Evolutionary conservation across 2,888 invertebrate genomes (phyloP), one percentile per base, ranked within the genome.

Genomic region (Slavum lentiscoides): DNA sequence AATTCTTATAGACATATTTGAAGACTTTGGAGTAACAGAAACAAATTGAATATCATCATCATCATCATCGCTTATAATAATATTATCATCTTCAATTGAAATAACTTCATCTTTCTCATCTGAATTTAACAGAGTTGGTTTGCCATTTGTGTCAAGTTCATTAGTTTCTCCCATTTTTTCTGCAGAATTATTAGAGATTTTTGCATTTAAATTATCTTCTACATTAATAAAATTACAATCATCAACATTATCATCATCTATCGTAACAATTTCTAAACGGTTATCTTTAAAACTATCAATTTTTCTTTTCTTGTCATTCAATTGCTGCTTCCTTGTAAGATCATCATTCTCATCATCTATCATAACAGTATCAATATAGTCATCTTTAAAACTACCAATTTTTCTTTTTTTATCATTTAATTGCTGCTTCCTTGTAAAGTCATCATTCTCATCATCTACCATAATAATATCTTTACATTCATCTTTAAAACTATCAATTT

Each of bases 21-120:
- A 19, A 19, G 21, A 8, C 13, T 11, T 61, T 23, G 30, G 43
- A 43, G 72, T 66, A 9, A 55, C 39, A 3, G 58, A 58, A 43
- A 80, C 0, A 58, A 72, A 55, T 58, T 72, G 64, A 58, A 80
- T 15, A 80, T 66, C 77, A 80, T 80, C 80, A 64, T 72, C 77
- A 80, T 80, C 80, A 64, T 72, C 72, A 58, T 58, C 66, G n/a
- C 64, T 66, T 55, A 64, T 19, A 55, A 58, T 64, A 58, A 72
- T 17, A 30, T 80, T 72, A 68, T 64, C 21, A 66, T 55, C 69
- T 58, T 80, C 70, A 55, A 72, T 58, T 61, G 39, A 21, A 70
- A 80, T 80, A 66, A 72, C 11, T 1, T 74, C 64, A 64, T 37
- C 49, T 49, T 21, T 43, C 11, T 74, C 23, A 13, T 19, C 55